phyloP scores from a whole-genome alignment of 2,888 invertebrate genomes.

The Epistrophe grossulariae region DNA sequence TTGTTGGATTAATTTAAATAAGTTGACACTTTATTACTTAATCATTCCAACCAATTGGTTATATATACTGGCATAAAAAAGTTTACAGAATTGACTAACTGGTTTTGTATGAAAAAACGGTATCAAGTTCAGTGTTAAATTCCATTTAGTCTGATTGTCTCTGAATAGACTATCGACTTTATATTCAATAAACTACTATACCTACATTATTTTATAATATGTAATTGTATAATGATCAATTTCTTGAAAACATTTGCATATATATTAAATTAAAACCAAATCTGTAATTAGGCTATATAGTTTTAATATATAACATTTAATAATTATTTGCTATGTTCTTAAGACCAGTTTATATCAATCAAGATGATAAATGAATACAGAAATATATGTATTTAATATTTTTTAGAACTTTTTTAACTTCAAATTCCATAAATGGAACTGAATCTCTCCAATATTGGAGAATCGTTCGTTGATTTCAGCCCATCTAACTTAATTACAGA shows the following conservation, averaged over 20 bases:
- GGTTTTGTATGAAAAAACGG: background rate
- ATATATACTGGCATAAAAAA: background rate
- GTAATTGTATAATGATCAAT: background rate
- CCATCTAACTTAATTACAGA: too few relatives aligned
- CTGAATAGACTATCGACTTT: slow-evolving; percentile 3
- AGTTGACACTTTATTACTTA: slow-evolving; percentile 14
- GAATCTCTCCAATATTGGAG: too few relatives aligned
- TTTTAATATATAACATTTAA: background rate
- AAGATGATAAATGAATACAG: too few relatives aligned
- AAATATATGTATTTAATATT: too few relatives aligned
- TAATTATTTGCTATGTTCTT: too few relatives aligned
- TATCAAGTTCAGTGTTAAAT: slow-evolving; percentile 26
- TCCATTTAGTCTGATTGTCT: background rate
- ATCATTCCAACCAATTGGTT: background rate
- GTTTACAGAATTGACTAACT: background rate
- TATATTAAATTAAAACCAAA: background rate
- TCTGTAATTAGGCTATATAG: background rate
- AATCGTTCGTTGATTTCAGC: too few relatives aligned
- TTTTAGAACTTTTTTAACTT: too few relatives aligned
- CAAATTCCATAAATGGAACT: too few relatives aligned
- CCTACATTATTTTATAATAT: too few relatives aligned
- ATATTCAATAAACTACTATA: background rate
- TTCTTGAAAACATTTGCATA: background rate
- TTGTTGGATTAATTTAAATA: slow-evolving; percentile 17
- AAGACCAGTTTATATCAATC: background rate